Conservation (phyloP, 2,113 vertebrate genomes). For the Cynoglossus semilaevis region DNA sequence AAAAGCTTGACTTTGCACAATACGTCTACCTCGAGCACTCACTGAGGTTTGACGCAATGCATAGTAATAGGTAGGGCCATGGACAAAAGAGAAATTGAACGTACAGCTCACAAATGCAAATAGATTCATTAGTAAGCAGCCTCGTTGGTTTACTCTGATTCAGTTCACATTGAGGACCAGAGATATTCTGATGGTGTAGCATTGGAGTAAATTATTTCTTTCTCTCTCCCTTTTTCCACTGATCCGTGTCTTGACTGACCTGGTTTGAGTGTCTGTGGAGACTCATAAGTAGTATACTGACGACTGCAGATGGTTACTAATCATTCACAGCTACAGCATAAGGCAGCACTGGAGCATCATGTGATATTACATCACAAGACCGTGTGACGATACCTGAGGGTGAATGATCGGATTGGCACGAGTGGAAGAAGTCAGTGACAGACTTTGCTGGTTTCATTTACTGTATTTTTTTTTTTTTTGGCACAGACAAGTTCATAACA, state of each 20-base stretch:
- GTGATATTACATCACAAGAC: conserved; percentile 41
- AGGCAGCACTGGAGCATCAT: conserved; percentile 33
- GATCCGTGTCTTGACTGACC: conserved; percentile 25
- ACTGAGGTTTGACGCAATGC: conserved; percentile 30
- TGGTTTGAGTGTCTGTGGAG: conserved; percentile 22
- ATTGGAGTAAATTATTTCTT: conserved; percentile 47
- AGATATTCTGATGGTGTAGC: conserved; percentile 58
- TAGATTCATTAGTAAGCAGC: conserved; percentile 36
- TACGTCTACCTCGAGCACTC: conserved; percentile 18
- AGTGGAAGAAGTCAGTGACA: conserved; percentile 22
- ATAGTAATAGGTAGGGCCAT: conserved; percentile 39
- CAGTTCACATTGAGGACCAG: conserved; percentile 34
- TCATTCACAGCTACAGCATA: conserved; percentile 43
- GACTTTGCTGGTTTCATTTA: conserved; percentile 12
- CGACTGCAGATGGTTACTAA: conserved; percentile 34
- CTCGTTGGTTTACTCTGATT: conserved; percentile 36
- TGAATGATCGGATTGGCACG: conserved; percentile 33
- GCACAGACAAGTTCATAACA: too few species aligned
- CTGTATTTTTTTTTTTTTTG: conserved; percentile 6
- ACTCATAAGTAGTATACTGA: conserved; percentile 45
- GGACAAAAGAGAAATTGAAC: conserved; percentile 40
- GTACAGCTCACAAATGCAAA: conserved; percentile 53
- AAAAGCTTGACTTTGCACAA: conserved; percentile 25
- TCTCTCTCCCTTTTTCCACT: conserved; percentile 20
- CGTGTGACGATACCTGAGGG: conserved; percentile 45